Evolutionary conservation across 2,797 vertebrate species (phyloP).

Genomic region (Diglossa cyanea): DNA sequence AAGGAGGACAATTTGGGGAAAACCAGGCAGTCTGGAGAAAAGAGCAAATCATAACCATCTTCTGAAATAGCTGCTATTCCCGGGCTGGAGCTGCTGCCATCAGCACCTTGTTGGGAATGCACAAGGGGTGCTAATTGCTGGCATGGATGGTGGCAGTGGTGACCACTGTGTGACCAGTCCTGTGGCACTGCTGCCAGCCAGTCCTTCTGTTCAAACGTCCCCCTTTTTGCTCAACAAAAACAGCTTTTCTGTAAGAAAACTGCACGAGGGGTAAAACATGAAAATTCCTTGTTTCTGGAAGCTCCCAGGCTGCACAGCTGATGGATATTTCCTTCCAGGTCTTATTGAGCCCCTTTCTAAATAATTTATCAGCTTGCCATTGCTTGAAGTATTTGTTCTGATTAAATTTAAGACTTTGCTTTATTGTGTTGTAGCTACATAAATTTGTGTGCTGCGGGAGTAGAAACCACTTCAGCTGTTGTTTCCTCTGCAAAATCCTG

Average conservation of each 20-base stretch:
- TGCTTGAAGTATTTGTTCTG: conserved; percentile 73
- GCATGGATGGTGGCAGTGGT: not conserved
- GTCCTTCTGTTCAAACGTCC: not conserved
- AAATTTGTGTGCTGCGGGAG: conserved; percentile 61
- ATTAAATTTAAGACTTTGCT: conserved; percentile 75
- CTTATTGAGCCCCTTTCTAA: conserved; percentile 59
- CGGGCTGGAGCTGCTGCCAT: not conserved
- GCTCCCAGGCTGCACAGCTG: not conserved
- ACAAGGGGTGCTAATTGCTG: not conserved
- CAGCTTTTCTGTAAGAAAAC: not conserved
- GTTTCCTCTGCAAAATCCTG: conserved; percentile 53
- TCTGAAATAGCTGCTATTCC: accelerated
- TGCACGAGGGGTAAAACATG: not conserved
- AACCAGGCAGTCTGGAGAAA: not conserved
- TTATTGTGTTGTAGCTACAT: conserved; percentile 67
- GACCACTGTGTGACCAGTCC: not conserved
- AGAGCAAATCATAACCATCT: not conserved
- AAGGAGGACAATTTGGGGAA: not conserved
- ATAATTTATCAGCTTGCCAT: conserved; percentile 73
- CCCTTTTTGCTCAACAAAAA: not conserved
- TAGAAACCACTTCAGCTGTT: not conserved
- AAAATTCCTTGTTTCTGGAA: conserved; percentile 1
- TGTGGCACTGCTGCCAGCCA: not conserved
- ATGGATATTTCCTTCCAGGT: conserved; percentile 28
- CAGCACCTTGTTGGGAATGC: not conserved